Evolutionary conservation across 2,888 invertebrate species (phyloP).

Genomic region (Agonopterix heracliana): DNA sequence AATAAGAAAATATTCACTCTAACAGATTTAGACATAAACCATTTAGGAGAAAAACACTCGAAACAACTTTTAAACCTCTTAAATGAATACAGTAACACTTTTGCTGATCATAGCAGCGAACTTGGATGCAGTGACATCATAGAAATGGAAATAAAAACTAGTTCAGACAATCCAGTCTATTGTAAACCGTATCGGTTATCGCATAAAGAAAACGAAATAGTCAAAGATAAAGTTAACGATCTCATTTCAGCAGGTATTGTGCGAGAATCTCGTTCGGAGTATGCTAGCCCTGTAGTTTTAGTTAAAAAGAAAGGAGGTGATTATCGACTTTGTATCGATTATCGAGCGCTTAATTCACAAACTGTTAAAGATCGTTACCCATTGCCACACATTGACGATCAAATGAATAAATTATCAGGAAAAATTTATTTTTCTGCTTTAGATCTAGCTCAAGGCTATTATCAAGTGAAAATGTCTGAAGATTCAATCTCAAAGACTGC

Average conservation of each 20-base stretch:
- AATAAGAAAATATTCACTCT: neutral
- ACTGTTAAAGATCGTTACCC: neutral
- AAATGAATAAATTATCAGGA: slow-evolving; percentile 5
- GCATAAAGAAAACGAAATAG: neutral
- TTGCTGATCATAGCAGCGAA: neutral
- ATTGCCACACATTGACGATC: slow-evolving; percentile 6
- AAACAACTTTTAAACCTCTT: neutral
- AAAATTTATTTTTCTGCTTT: slow-evolving; percentile 3
- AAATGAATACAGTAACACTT: neutral
- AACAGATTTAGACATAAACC: neutral
- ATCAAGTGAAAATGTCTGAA: slow-evolving; percentile 2
- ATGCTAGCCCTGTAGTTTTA: neutral
- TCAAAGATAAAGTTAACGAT: neutral
- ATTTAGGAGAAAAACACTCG: neutral
- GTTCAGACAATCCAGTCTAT: too few relatives aligned
- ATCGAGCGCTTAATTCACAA: neutral
- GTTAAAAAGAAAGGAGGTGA: neutral
- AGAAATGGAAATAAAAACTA: slow-evolving; percentile 2
- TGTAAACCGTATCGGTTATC: neutral
- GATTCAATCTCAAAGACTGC: slow-evolving; percentile 3
- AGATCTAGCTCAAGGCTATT: slow-evolving; percentile 8
- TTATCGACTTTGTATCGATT: neutral
- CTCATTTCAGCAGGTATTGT: neutral
- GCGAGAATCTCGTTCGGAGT: neutral
- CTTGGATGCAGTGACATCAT: neutral